Conservation (phyloP, 2,888 invertebrate species). For the Nineta flava region DNA sequence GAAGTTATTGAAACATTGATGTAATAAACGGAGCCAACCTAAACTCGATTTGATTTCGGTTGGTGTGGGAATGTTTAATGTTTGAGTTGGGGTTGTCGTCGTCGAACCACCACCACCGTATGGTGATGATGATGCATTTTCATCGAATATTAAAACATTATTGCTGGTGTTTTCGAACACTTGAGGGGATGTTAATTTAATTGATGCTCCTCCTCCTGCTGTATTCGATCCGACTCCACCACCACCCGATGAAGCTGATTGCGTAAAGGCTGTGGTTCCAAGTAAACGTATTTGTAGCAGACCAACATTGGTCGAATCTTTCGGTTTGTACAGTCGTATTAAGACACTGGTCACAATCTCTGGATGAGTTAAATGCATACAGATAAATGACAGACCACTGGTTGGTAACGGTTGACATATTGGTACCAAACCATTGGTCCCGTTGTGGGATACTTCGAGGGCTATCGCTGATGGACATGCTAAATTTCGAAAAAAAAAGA, state of each 20-base stretch:
- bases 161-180: too few relatives aligned
- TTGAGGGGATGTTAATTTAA: too few relatives aligned
- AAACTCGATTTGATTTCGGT: conserved; percentile 32
- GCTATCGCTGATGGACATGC: conserved; percentile 82
- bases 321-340: conserved; percentile 57
- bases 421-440: conserved; percentile 60
- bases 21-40: conserved; percentile 70
- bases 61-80: too few relatives aligned
- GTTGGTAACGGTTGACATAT: conserved; percentile 75
- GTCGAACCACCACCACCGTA: too few relatives aligned
- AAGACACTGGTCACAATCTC: conserved; percentile 76
- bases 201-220: too few relatives aligned
- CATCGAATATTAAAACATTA: neutral
- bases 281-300: conserved; percentile 72
- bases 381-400: conserved; percentile 75
- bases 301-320: conserved; percentile 81
- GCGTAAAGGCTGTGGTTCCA: conserved; percentile 59
- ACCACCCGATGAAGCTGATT: conserved; percentile 22
- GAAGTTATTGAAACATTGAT: conserved; percentile 51
- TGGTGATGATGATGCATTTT: conserved; percentile 20
- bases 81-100: too few relatives aligned
- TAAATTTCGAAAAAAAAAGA: conserved; percentile 18
- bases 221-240: too few relatives aligned
- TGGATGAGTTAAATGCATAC: conserved; percentile 64
- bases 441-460: conserved; percentile 66